Evolutionary conservation across 92 coral and sea anemone genomes (phyloP).

Genomic region (Isaurus tuberculatus): DNA sequence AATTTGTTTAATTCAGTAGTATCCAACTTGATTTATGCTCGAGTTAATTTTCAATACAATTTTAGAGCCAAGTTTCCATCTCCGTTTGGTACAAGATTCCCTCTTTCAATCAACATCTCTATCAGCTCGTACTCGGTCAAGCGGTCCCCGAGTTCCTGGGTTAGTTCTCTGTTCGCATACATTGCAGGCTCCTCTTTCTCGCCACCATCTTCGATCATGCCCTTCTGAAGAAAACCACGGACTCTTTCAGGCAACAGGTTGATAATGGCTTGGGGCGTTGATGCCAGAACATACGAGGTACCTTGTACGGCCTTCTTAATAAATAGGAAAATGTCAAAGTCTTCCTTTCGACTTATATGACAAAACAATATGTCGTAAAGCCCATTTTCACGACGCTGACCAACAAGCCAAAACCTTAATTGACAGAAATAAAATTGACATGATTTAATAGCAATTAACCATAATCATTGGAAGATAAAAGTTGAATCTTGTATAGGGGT

Average conservation of each 20-base stretch:
- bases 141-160: conserved; percentile 59
- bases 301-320: conserved; percentile 32
- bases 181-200: neutral
- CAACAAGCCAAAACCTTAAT: conserved; percentile 52
- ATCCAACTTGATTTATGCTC: no score
- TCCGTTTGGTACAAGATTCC: conserved; percentile 22
- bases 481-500: no score
- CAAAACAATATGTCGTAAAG: conserved; percentile 51
- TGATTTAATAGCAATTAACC: no score
- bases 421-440: no score
- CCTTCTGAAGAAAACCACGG: neutral
- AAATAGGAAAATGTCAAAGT: conserved; percentile 51
- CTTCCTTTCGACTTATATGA: conserved; percentile 51
- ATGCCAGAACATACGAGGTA: neutral
- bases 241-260: conserved; percentile 7
- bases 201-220: neutral
- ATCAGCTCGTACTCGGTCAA: conserved; percentile 56
- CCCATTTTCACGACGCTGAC: conserved; percentile 48
- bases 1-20: no score
- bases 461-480: no score
- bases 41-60: conserved; percentile 1
- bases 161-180: conserved; percentile 35
- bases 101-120: conserved; percentile 52
- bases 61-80: conserved; percentile 40
- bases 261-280: conserved; percentile 3